A percentile compares a stretch with the other conserved stretches of the same genome.
Evolutionary conservation across 2,113 vertebrate genomes (phyloP).

Genomic region (Eubucco bourcierii): DNA sequence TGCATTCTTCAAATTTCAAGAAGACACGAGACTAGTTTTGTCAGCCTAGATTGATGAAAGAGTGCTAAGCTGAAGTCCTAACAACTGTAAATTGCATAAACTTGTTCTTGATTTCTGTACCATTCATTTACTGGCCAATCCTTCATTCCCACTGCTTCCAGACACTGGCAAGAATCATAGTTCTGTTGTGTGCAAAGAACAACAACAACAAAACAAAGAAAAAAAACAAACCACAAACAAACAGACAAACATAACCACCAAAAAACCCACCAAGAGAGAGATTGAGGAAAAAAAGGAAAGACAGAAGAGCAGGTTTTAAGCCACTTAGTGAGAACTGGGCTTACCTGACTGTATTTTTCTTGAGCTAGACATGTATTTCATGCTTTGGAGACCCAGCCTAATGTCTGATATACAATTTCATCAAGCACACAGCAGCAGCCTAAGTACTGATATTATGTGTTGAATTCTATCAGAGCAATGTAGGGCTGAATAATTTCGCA

Average conservation of each 20-base stretch:
- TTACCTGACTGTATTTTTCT: background rate
- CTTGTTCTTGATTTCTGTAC: background rate
- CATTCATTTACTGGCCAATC: background rate
- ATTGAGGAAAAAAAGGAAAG: too few relatives aligned
- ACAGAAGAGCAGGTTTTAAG: background rate
- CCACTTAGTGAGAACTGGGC: background rate
- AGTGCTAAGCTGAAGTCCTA: background rate
- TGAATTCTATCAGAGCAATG: background rate
- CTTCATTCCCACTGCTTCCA: slow-evolving; percentile 7
- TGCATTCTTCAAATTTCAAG: background rate
- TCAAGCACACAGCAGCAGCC: background rate
- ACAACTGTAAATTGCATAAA: background rate
- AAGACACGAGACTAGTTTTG: background rate
- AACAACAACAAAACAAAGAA: background rate
- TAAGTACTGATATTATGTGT: background rate
- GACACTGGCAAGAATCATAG: background rate
- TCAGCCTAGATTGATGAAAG: background rate
- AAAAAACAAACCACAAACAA: too few relatives aligned
- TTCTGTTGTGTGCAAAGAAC: background rate
- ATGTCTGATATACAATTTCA: background rate
- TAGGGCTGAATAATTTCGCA: background rate
- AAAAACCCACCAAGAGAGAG: too few relatives aligned
- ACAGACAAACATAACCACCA: too few relatives aligned
- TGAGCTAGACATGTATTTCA: background rate
- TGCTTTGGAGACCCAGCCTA: background rate